A percentile compares a stretch with the other conserved stretches of the same genome.
Evolutionary conservation across 2,888 invertebrate genomes (phyloP).

Genomic region (Leptinotarsa peninsularis): DNA sequence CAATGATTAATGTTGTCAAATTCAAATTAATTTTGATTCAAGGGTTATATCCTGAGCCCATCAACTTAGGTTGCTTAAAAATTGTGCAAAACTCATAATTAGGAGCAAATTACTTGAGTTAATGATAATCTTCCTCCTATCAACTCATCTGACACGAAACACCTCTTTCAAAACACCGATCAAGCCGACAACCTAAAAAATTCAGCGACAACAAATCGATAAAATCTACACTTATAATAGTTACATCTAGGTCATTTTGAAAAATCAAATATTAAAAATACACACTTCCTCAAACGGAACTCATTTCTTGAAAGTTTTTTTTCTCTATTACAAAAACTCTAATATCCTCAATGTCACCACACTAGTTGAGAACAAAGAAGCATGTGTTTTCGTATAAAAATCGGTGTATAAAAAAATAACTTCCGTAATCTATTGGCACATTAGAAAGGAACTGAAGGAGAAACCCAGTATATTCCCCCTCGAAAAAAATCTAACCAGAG

Average conservation of each 20-base stretch:
- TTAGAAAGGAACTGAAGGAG: conserved; percentile 45
- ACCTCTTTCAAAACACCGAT: neutral
- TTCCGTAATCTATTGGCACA: conserved; percentile 55
- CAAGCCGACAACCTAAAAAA: conserved; percentile 1
- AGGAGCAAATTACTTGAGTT: no score
- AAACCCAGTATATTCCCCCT: conserved; percentile 30
- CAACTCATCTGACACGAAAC: no score
- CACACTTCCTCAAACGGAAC: conserved; percentile 1
- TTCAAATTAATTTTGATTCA: no score
- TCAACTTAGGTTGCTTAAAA: no score
- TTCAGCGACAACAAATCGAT: conserved; percentile 25
- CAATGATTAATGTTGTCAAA: no score
- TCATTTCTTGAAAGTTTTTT: conserved; percentile 12
- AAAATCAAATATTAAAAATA: conserved; percentile 16
- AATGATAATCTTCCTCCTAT: no score
- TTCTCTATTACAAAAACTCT: conserved; percentile 22
- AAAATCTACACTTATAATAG: conserved; percentile 15
- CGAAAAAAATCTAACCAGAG: no score
- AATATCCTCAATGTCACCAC: conserved; percentile 48
- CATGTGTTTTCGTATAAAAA: conserved; percentile 41
- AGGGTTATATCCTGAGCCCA: no score
- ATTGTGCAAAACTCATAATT: no score
- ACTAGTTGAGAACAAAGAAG: conserved; percentile 41
- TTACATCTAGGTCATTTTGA: conserved; percentile 5
- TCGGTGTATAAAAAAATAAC: conserved; percentile 34